These are phyloP conservation scores for Pangasius larnaudii DNA, from an alignment of 2,797 vertebrate species.

Conservation along the genomic window DNA sequence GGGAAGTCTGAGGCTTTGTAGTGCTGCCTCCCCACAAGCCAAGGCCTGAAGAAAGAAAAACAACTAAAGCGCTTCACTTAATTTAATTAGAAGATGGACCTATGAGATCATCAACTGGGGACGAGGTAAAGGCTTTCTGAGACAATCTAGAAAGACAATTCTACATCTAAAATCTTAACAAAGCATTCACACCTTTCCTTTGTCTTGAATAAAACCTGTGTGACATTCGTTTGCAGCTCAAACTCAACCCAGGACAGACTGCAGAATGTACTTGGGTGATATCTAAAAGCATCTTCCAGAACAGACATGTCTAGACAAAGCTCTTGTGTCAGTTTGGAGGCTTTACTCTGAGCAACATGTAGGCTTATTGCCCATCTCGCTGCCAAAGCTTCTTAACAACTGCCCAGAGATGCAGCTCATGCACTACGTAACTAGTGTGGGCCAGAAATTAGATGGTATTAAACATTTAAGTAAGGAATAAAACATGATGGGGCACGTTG, in stretches of 20 bases:
- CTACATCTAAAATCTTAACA: not conserved
- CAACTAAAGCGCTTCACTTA: constrained; percentile 56
- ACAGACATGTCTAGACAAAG: constrained; percentile 55
- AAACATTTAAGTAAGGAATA: constrained; percentile 4
- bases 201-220: not conserved
- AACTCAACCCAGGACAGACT: not conserved
- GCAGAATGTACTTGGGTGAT: constrained; percentile 27
- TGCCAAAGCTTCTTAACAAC: not conserved
- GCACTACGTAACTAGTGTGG: not conserved
- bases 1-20: constrained; percentile 56
- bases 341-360: constrained; percentile 38
- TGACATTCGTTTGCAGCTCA: constrained; percentile 1
- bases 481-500: not conserved
- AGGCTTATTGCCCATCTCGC: constrained; percentile 12
- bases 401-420: not conserved
- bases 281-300: constrained; percentile 49
- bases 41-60: constrained; percentile 65
- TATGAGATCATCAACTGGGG: constrained; percentile 57
- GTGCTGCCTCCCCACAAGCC: constrained; percentile 57
- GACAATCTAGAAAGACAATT: too few relatives aligned
- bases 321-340: constrained; percentile 17
- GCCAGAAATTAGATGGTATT: not conserved
- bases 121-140: constrained; percentile 36
- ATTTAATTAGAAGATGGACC: constrained; percentile 58
- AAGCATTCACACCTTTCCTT: not conserved